A percentile compares a stretch with the other conserved stretches of the same genome.
These are phyloP conservation scores for Sinella curviseta DNA, from an alignment of 1,140 invertebrate genomes.

Conservation along the genomic window DNA sequence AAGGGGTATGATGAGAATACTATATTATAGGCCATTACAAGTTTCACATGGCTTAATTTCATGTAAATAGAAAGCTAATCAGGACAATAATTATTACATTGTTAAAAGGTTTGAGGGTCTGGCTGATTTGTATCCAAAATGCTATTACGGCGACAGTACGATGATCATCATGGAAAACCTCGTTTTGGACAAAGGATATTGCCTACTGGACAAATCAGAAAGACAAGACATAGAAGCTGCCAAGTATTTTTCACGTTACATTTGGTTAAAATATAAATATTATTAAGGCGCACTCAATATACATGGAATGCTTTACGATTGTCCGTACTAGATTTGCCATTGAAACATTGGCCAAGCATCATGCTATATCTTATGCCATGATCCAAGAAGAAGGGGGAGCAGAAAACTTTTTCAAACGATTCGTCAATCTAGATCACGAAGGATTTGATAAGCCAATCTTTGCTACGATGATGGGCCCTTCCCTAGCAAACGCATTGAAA, in stretches of 20 bases:
- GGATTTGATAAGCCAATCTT: not conserved
- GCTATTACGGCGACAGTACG: not conserved
- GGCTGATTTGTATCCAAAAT: constrained; percentile 6
- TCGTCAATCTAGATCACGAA: not conserved
- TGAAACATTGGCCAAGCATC: not conserved
- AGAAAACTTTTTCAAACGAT: not conserved
- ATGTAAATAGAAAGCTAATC: too few species aligned
- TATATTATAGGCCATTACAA: too few species aligned
- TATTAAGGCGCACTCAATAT: not conserved
- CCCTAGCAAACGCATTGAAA: not conserved
- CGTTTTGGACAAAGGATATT: not conserved
- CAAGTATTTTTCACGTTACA: not conserved
- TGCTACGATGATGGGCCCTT: not conserved
- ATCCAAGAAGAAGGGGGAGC: not conserved
- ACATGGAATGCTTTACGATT: not conserved
- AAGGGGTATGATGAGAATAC: not conserved
- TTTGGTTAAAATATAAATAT: not conserved
- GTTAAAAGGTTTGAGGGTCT: not conserved
- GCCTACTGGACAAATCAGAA: not conserved
- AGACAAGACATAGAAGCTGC: not conserved
- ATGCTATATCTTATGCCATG: constrained; percentile 1
- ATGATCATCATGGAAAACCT: constrained; percentile 16
- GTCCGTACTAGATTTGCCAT: not conserved
- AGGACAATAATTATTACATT: too few species aligned
- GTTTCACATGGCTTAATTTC: too few species aligned